phyloP scores from a whole-genome alignment of 2,888 invertebrate genomes.

The Troides oblongomaculatus region DNA sequence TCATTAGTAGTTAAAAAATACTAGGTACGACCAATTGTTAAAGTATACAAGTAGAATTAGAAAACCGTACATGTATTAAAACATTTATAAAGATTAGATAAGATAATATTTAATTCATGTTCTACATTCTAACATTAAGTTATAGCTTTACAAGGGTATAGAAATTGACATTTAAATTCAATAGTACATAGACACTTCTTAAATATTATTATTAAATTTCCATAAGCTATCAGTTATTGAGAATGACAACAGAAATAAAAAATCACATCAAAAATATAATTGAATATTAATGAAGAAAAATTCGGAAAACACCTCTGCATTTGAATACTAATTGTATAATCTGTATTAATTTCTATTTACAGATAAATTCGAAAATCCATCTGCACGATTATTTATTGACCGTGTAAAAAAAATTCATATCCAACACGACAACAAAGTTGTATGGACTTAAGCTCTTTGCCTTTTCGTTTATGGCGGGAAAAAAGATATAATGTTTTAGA shows the following conservation, averaged over 20 bases:
- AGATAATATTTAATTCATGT: too few relatives aligned
- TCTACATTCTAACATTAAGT: too few relatives aligned
- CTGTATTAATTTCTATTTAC: neutral
- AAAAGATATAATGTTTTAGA: too few relatives aligned
- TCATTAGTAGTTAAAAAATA: neutral
- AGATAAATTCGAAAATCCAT: slow-evolving; percentile 3
- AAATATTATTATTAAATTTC: too few relatives aligned
- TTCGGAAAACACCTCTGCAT: neutral
- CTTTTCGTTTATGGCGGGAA: too few relatives aligned
- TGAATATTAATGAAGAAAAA: neutral
- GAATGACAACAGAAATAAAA: neutral
- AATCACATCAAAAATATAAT: neutral
- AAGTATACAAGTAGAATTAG: too few relatives aligned
- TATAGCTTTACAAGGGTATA: too few relatives aligned
- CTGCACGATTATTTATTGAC: neutral
- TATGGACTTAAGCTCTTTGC: too few relatives aligned
- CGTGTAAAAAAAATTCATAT: too few relatives aligned
- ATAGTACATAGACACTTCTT: neutral
- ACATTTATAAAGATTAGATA: too few relatives aligned
- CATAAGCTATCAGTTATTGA: neutral
- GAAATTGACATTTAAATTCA: slow-evolving; percentile 22
- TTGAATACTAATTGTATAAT: neutral
- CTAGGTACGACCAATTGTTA: neutral
- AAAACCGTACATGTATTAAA: too few relatives aligned
- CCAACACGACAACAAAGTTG: too few relatives aligned